Evolutionary conservation across 2,797 vertebrate species (phyloP), one percentile per base, ranked within the genome.

Genomic region (Xyrichtys novacula): DNA sequence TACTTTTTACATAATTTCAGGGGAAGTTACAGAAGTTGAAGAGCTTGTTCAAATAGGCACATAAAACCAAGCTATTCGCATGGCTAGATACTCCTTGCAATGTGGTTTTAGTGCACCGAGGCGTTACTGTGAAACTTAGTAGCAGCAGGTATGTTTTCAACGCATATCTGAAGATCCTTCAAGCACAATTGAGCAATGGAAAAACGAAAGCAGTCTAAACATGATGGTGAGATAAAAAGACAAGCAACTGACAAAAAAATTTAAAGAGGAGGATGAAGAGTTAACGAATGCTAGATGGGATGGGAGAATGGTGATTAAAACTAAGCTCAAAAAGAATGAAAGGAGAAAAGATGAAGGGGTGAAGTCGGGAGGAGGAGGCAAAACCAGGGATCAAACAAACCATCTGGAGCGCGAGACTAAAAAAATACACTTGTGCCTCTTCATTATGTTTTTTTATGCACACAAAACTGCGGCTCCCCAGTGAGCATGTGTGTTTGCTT

Each of bases 401-500:
- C 77, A 83, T 86, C 80, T 85, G 85, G 77, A 86, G 68, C 64
- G 80, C 16, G 49, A 64, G 46, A 47, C 70, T 36, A 65, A 63
- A 47, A 61, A 74, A 38, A 67, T 67, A 69, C 39, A 60, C 61
- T 65, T 74, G 46, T 68, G 57, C 50, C 40, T 76, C 65, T 11
- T 80, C 38, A 67, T 77, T 42, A 73, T 78, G 73, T 77, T 72
- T n/a, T 70, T 82, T 88, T 82, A 76, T 76, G 67, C 31, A 63
- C 10, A 3, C 43, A 60, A 62, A 56, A 68, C 28, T 55, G 56
- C 28, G 36, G 26, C 50, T 74, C 66, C 65, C 63, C 78, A 76
- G 65, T 55, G 67, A 69, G 66, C 65, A 47, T 34, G 48, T 55
- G 39, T 40, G 36, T 39, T 10, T 40, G 36, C 34, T 10, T 52